Conservation (phyloP, 2,797 vertebrate species). For the Parauchenoglanis ngamensis region DNA sequence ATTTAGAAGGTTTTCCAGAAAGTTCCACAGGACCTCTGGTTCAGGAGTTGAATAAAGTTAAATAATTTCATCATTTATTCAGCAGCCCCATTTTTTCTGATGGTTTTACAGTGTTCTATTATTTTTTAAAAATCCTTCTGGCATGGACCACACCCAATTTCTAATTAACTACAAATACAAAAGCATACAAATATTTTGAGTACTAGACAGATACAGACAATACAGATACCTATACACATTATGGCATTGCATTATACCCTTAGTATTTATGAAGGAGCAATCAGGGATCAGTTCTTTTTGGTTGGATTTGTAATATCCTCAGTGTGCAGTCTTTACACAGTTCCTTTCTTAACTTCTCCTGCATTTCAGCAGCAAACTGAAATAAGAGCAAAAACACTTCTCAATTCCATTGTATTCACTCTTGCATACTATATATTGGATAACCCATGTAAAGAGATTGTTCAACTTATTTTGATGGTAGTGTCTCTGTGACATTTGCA, state of each 20-base stretch:
- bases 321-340: constrained; percentile 44
- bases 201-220: neutral
- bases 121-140: neutral
- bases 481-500: neutral
- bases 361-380: constrained; percentile 51
- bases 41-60: neutral
- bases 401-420: neutral
- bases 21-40: no score
- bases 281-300: neutral
- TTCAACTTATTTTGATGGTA: neutral
- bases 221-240: neutral
- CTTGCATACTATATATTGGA: neutral
- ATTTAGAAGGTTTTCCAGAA: no score
- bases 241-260: neutral
- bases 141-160: neutral
- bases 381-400: constrained; percentile 22
- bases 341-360: constrained; percentile 20
- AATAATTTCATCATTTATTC: neutral
- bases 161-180: neutral
- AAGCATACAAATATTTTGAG: neutral
- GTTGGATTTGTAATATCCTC: constrained; percentile 39
- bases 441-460: neutral
- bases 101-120: neutral
- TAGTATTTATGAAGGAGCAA: neutral
- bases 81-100: neutral